Percentiles rank a stretch among this genome's conserved stretches.
Evolutionary conservation across 2,113 vertebrate genomes (phyloP).

Genomic region (Glaucidium brasilianum): DNA sequence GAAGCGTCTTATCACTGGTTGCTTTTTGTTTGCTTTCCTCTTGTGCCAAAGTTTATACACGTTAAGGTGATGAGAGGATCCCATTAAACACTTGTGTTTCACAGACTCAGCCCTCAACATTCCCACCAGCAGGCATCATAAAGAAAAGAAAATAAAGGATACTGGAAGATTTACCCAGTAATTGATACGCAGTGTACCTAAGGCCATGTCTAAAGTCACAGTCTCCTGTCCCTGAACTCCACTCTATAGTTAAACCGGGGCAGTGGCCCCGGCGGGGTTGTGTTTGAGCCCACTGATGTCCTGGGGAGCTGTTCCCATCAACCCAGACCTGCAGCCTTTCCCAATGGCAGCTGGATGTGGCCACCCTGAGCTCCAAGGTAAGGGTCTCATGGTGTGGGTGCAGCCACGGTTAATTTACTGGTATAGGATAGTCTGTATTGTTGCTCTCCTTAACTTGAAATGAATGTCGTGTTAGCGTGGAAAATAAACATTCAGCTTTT

Average conservation of each 20-base stretch:
- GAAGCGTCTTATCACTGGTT: background rate
- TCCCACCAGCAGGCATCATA: background rate
- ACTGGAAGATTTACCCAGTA: background rate
- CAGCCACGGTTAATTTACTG: accelerated
- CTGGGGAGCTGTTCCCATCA: background rate
- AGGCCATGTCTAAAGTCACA: accelerated
- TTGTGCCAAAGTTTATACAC: background rate
- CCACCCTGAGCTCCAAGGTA: background rate
- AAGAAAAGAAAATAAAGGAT: background rate
- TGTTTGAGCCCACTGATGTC: background rate
- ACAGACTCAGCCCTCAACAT: background rate
- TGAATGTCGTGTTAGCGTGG: accelerated
- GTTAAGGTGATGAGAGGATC: background rate
- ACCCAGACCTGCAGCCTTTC: background rate
- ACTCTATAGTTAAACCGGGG: accelerated
- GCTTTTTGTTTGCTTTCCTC: background rate
- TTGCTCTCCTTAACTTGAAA: background rate
- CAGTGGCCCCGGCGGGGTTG: background rate
- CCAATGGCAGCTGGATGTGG: accelerated
- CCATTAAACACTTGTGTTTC: background rate
- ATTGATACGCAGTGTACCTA: accelerated
- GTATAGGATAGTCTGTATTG: accelerated
- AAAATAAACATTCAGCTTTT: background rate
- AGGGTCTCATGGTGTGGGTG: accelerated
- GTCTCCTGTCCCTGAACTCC: background rate